These are phyloP conservation scores for Helicorthomorpha holstii DNA, from an alignment of 1,140 invertebrate species.

Conservation along the genomic window DNA sequence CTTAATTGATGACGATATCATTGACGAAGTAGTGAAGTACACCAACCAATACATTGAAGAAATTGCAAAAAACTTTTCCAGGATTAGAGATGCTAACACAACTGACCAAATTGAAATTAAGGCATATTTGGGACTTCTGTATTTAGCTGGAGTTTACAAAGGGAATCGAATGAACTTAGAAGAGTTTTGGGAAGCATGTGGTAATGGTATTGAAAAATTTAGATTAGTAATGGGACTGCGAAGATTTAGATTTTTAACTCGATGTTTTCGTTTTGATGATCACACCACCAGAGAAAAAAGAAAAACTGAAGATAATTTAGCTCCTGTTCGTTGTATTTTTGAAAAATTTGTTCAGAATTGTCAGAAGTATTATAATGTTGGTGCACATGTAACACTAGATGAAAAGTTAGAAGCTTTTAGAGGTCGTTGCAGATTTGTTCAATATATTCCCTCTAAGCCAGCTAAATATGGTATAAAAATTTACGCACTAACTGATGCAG, in stretches of 20 bases:
- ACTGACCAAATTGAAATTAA: constrained; percentile 8
- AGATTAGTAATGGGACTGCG: constrained; percentile 1
- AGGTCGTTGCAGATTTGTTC: constrained; percentile 30
- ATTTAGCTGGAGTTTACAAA: constrained; percentile 4
- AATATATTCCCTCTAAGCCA: constrained; percentile 30
- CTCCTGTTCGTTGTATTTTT: background rate
- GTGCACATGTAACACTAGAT: constrained; percentile 21
- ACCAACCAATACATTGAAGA: no score
- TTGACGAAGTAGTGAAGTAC: no score
- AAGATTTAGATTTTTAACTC: constrained; percentile 6
- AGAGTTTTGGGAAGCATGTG: constrained; percentile 5
- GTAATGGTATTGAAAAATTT: constrained; percentile 8
- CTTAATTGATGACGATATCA: no score
- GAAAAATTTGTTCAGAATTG: constrained; percentile 2
- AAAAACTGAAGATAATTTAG: background rate
- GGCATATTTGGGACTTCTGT: constrained; percentile 9
- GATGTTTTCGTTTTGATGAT: constrained; percentile 10
- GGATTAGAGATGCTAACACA: background rate
- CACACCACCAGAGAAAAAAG: background rate
- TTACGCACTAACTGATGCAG: background rate
- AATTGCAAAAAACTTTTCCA: no score
- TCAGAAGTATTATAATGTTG: background rate
- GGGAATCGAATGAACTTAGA: background rate
- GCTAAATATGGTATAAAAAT: constrained; percentile 24
- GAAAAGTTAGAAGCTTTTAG: constrained; percentile 29